Conservation (phyloP, 2,797 vertebrate species). For the Leptatherina wallacei region DNA sequence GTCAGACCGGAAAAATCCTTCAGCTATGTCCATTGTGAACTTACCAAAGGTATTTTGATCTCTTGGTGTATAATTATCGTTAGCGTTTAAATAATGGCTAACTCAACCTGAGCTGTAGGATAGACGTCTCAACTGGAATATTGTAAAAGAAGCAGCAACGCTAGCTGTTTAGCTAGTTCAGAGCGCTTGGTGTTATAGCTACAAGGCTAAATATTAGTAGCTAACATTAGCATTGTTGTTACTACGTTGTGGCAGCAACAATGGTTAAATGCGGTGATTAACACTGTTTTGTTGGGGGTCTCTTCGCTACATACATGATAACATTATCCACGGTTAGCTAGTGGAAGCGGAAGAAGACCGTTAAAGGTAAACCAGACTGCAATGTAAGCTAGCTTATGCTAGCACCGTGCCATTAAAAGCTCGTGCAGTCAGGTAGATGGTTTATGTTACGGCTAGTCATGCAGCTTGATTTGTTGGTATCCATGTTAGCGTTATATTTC, state of each 20-base stretch:
- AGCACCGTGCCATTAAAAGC: constrained; percentile 42
- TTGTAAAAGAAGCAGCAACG: constrained; percentile 20
- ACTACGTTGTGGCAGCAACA: background rate
- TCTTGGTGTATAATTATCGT: background rate
- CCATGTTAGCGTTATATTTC: background rate
- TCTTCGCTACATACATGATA: background rate
- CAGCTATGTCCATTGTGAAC: constrained; percentile 58
- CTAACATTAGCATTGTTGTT: constrained; percentile 26
- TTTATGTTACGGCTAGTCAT: background rate
- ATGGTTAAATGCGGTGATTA: background rate
- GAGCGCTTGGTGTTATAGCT: constrained; percentile 29
- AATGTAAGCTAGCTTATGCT: constrained; percentile 44
- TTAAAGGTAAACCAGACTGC: background rate
- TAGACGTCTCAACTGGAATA: background rate
- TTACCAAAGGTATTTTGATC: constrained; percentile 60
- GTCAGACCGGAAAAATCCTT: constrained; percentile 58
- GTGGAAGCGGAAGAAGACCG: background rate
- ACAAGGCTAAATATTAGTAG: constrained; percentile 41
- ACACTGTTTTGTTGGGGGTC: background rate
- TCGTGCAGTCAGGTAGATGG: background rate
- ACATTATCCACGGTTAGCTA: background rate
- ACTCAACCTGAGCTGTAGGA: background rate
- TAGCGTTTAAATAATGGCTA: background rate
- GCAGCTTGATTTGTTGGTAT: background rate
- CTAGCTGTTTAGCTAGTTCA: constrained; percentile 37